Evolutionary conservation across 2,797 vertebrate species (phyloP).

Genomic region (Scyliorhinus canicula): DNA sequence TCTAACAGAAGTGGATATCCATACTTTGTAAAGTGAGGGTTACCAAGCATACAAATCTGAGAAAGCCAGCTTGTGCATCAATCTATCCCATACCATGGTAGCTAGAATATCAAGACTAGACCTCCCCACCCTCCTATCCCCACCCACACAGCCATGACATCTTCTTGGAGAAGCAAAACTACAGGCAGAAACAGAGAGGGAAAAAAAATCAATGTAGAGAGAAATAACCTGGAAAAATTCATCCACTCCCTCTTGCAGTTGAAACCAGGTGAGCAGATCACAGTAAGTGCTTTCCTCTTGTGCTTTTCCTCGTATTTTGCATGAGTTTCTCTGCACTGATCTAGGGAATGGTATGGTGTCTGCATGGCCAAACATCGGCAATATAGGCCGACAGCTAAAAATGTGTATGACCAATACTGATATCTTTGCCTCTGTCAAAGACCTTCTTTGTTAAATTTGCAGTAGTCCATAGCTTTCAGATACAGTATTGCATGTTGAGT

Average conservation of each 20-base stretch:
- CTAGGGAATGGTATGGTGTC: background rate
- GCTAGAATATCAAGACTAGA: too few species aligned
- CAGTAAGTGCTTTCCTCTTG: background rate
- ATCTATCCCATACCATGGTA: background rate
- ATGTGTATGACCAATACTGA: background rate
- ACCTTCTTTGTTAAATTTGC: background rate
- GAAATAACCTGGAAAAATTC: background rate
- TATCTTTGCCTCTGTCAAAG: background rate
- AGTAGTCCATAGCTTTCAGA: background rate
- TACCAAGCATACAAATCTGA: background rate
- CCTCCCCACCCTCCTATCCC: too few species aligned
- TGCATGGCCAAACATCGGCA: background rate
- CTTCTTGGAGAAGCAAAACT: too few species aligned
- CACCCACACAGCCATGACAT: too few species aligned
- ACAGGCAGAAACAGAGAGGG: too few species aligned
- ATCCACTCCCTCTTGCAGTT: background rate
- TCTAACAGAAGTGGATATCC: background rate
- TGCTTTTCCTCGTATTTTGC: background rate
- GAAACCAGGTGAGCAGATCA: background rate
- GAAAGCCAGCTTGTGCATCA: background rate
- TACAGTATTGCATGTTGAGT: background rate
- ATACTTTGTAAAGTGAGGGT: background rate
- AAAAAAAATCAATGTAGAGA: background rate
- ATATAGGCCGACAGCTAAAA: background rate
- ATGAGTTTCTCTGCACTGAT: background rate